These are phyloP conservation scores for Listrodromus nycthemerus DNA, from an alignment of 2,888 invertebrate species.

Conservation along the genomic window DNA sequence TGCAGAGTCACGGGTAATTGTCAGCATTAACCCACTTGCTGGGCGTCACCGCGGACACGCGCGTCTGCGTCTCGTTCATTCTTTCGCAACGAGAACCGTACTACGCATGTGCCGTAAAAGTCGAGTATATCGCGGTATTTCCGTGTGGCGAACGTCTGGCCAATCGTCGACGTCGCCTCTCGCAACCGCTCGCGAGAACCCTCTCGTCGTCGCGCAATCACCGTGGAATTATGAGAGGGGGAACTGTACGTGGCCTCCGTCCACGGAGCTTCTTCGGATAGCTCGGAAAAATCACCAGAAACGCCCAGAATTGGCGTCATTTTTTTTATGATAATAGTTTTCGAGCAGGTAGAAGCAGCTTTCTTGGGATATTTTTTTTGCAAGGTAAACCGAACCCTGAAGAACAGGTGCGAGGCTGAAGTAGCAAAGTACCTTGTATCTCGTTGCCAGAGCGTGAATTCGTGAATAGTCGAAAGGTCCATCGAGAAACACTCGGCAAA, in stretches of 20 bases:
- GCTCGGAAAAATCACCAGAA: background rate
- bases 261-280: background rate
- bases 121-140: constrained; percentile 5
- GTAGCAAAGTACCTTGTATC: constrained; percentile 3
- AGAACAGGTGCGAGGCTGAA: constrained; percentile 56
- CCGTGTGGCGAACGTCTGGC: constrained; percentile 35
- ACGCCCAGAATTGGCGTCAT: background rate
- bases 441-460: constrained; percentile 1
- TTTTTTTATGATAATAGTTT: background rate
- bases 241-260: background rate
- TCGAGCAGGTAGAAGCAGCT: background rate
- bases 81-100: constrained; percentile 29
- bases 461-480: constrained; percentile 20
- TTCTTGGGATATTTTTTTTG: constrained; percentile 2
- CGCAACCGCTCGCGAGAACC: constrained; percentile 19
- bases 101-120: constrained; percentile 36
- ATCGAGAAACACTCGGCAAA: constrained; percentile 42
- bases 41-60: constrained; percentile 76
- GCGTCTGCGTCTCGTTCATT: constrained; percentile 61
- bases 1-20: constrained; percentile 75
- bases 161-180: constrained; percentile 38
- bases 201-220: constrained; percentile 22
- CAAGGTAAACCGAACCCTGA: constrained; percentile 30
- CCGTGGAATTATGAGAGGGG: constrained; percentile 2
- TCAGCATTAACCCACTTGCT: constrained; percentile 79